Percentiles rank a stretch among this genome's conserved stretches.
Conservation (phyloP, 1,140 invertebrate species). For the Heliconius melpomene region DNA sequence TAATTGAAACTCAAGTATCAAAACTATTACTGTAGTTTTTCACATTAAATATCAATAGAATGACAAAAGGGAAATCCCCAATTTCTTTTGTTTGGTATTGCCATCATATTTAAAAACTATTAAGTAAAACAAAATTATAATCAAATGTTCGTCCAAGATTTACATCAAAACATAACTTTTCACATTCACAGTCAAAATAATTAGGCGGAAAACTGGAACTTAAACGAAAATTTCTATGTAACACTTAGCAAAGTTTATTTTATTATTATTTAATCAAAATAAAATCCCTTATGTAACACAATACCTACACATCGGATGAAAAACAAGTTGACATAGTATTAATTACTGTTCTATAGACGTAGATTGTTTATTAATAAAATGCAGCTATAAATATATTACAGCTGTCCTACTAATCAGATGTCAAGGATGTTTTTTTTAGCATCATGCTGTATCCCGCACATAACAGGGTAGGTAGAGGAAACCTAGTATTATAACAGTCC, state of each 20-base stretch:
- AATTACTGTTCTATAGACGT: neutral
- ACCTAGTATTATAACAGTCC: no score
- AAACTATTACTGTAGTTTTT: neutral
- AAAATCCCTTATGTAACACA: neutral
- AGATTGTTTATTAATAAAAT: slow-evolving; percentile 21
- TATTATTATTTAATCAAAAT: no score
- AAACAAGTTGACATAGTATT: neutral
- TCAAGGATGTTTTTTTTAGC: neutral
- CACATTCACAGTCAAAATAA: no score
- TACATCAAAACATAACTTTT: no score
- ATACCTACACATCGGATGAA: neutral
- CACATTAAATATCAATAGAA: neutral
- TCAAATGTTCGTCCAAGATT: no score
- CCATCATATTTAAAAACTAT: neutral
- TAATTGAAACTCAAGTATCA: neutral
- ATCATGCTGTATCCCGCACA: no score
- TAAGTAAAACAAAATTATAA: neutral
- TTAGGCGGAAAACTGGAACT: no score
- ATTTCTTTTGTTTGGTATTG: neutral
- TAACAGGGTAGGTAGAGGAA: no score
- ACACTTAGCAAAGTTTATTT: no score
- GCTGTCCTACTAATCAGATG: slow-evolving; percentile 18
- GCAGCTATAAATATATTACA: slow-evolving; percentile 21
- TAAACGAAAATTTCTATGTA: no score
- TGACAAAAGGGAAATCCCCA: neutral